phyloP scores from a whole-genome alignment of 2,888 invertebrate species.

The Cosmorhoe ocellata region DNA sequence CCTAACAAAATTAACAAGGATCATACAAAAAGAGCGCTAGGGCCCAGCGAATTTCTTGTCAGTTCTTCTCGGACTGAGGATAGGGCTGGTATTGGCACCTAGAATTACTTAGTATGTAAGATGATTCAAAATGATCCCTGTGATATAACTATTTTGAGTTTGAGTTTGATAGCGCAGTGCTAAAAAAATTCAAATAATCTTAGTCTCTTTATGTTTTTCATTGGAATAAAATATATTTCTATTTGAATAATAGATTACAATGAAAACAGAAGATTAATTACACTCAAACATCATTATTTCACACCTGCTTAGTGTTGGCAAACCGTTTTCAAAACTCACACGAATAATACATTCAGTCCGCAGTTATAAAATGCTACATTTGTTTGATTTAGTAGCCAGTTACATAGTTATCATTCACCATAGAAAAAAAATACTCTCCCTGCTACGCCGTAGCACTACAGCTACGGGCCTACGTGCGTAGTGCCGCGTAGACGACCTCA shows the following conservation, averaged over 20 bases:
- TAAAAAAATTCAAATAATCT: too few relatives aligned
- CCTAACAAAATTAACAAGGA: too few relatives aligned
- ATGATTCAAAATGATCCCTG: too few relatives aligned
- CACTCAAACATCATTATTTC: neutral
- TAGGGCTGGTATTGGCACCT: too few relatives aligned
- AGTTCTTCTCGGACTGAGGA: too few relatives aligned
- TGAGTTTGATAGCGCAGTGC: too few relatives aligned
- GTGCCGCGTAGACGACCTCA: slow-evolving; percentile 2
- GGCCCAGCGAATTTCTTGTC: too few relatives aligned
- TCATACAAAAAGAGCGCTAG: too few relatives aligned
- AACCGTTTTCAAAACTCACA: slow-evolving; percentile 5
- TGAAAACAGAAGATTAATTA: neutral
- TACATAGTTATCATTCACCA: slow-evolving; percentile 2
- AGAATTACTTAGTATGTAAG: too few relatives aligned
- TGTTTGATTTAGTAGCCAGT: slow-evolving; percentile 8
- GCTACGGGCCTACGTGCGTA: slow-evolving; percentile 15
- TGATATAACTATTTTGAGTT: too few relatives aligned
- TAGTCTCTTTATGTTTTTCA: too few relatives aligned
- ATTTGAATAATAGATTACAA: neutral
- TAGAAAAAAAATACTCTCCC: slow-evolving; percentile 1
- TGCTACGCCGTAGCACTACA: slow-evolving; percentile 14
- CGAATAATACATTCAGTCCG: slow-evolving; percentile 13
- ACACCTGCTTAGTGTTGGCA: slow-evolving; percentile 14
- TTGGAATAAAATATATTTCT: too few relatives aligned
- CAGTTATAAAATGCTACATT: slow-evolving; percentile 9